Evolutionary conservation across 2,797 vertebrate genomes (phyloP).

Genomic region (Brotogeris chrysoptera): DNA sequence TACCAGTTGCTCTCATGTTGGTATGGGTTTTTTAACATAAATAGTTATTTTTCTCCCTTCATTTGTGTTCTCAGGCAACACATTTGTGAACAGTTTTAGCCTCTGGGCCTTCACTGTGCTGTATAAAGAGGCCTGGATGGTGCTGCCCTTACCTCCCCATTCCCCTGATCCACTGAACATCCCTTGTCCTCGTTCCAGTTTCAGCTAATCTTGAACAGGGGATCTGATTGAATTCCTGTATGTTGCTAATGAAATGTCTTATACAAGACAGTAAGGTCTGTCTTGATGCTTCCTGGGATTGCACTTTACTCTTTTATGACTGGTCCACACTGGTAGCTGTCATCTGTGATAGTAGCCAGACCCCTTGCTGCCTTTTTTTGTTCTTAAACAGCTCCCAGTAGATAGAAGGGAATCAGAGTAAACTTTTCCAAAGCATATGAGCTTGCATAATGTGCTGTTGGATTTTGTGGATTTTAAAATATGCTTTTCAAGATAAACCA

Average conservation of each 20-base stretch:
- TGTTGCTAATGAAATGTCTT: not conserved
- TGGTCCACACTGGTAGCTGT: not conserved
- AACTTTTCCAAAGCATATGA: not conserved
- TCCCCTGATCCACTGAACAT: not conserved
- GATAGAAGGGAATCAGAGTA: not conserved
- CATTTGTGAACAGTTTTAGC: not conserved
- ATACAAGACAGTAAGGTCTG: not conserved
- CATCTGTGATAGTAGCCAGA: not conserved
- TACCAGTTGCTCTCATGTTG: not conserved
- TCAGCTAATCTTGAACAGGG: not conserved
- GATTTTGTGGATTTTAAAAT: not conserved
- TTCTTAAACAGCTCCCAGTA: not conserved
- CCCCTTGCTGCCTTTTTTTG: not conserved
- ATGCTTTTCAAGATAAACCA: not conserved
- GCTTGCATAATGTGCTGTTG: not conserved
- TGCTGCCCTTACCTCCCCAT: not conserved
- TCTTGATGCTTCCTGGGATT: not conserved
- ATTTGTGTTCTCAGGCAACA: not conserved
- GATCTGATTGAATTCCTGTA: not conserved
- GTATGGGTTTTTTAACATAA: not conserved
- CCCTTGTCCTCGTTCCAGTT: not conserved
- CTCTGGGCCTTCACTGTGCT: not conserved
- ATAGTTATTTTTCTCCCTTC: not conserved
- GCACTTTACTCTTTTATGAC: not conserved
- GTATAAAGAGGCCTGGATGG: not conserved